Conservation (phyloP, 2,113 vertebrate species). For the Scartelaos histophorus region DNA sequence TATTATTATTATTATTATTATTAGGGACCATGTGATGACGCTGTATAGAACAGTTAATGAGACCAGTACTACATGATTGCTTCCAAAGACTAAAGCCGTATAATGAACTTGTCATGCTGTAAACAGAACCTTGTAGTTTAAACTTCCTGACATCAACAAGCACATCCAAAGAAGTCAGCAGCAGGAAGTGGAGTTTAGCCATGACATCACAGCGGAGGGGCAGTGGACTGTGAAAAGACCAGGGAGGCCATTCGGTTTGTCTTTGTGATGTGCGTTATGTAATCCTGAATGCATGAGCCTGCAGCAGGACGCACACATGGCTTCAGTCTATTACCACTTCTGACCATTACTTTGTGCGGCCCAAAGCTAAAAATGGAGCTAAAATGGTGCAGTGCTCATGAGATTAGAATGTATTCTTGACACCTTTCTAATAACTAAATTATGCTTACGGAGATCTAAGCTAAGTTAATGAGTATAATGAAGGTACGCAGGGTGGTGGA, state of each 20-base stretch:
- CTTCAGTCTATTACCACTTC: background rate
- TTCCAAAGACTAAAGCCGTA: background rate
- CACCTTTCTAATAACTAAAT: too few relatives aligned
- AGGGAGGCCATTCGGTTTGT: background rate
- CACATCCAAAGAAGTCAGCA: background rate
- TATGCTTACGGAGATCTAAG: too few relatives aligned
- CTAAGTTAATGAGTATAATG: too few relatives aligned
- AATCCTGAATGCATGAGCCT: conserved; percentile 19
- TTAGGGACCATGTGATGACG: too few relatives aligned
- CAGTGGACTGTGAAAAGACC: background rate
- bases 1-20: too few relatives aligned
- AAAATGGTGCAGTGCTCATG: too few relatives aligned
- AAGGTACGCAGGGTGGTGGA: too few relatives aligned
- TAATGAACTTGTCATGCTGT: background rate
- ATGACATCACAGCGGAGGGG: background rate
- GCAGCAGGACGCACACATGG: background rate
- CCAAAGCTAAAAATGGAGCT: background rate
- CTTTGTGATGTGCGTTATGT: background rate
- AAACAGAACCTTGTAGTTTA: too few relatives aligned
- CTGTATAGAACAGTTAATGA: too few relatives aligned
- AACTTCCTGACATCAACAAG: background rate
- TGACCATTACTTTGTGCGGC: background rate
- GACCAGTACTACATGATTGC: background rate
- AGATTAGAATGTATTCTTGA: too few relatives aligned
- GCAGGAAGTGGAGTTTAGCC: background rate